Conservation (phyloP, 2,888 invertebrate species). For the Mythimna lalbum region DNA sequence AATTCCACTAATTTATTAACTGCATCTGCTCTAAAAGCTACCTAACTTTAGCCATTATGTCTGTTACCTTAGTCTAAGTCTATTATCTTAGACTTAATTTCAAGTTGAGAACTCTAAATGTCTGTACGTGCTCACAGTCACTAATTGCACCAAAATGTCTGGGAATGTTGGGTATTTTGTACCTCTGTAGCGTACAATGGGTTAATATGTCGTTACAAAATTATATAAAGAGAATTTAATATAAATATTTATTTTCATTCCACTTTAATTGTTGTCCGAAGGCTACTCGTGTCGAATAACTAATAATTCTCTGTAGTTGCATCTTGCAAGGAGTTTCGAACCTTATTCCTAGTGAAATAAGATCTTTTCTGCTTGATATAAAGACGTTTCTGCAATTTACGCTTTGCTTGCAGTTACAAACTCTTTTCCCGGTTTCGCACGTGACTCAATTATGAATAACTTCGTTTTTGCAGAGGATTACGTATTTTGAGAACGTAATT, state of each 20-base stretch:
- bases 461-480: constrained; percentile 23
- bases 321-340: constrained; percentile 19
- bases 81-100: constrained; percentile 59
- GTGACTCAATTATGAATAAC: constrained; percentile 63
- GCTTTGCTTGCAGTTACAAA: constrained; percentile 50
- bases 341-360: constrained; percentile 1
- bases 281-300: constrained; percentile 59
- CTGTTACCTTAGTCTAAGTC: constrained; percentile 47
- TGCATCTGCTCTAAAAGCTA: constrained; percentile 33
- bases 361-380: constrained; percentile 13
- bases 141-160: constrained; percentile 44
- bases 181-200: constrained; percentile 1
- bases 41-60: constrained; percentile 54
- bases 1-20: constrained; percentile 11
- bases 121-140: constrained; percentile 49
- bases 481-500: constrained; percentile 38
- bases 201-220: constrained; percentile 37
- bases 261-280: constrained; percentile 63
- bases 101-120: constrained; percentile 55
- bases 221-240: constrained; percentile 17
- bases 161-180: constrained; percentile 16
- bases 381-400: constrained; percentile 26
- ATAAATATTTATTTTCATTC: constrained; percentile 62
- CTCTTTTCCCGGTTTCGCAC: constrained; percentile 56
- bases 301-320: constrained; percentile 39